Percentiles rank a stretch among this genome's conserved stretches.
These are phyloP conservation scores for Apantesis nais DNA, from an alignment of 2,888 invertebrate genomes.

Conservation along the genomic window DNA sequence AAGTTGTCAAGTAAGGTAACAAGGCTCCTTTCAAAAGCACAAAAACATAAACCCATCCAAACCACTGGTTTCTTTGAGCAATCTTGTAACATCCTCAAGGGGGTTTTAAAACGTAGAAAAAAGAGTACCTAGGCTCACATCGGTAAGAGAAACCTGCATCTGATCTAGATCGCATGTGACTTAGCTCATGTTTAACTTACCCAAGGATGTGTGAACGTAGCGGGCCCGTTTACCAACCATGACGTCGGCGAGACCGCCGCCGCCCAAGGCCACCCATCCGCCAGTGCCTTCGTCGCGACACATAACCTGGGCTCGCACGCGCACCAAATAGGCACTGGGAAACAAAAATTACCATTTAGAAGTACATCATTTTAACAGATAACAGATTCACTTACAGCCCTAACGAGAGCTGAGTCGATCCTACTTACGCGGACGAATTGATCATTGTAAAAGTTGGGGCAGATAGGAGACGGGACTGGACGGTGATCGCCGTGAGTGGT, in stretches of 20 bases:
- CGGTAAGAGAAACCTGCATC: too few relatives aligned
- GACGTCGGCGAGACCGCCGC: conserved; percentile 97
- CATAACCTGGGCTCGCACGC: conserved; percentile 99
- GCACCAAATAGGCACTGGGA: conserved; percentile 96
- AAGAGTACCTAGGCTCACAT: too few relatives aligned
- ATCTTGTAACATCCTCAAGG: too few relatives aligned
- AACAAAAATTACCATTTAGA: not conserved
- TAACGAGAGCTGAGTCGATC: too few relatives aligned
- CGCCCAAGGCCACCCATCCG: conserved; percentile 97
- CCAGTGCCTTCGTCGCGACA: conserved; percentile 98
- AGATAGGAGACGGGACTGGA: not conserved
- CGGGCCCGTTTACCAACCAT: conserved; percentile 91
- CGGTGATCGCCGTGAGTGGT: not conserved
- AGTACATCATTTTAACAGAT: not conserved
- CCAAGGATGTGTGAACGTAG: conserved; percentile 46
- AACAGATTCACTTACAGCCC: not conserved
- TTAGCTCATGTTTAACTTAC: conserved; percentile 27
- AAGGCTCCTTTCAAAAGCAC: too few relatives aligned
- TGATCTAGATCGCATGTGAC: too few relatives aligned
- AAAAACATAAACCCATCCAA: too few relatives aligned
- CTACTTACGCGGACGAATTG: not conserved
- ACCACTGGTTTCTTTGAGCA: too few relatives aligned
- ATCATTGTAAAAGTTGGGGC: not conserved
- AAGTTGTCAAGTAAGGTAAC: too few relatives aligned
- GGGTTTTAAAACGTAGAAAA: too few relatives aligned